Evolutionary conservation across 2,888 invertebrate species (phyloP).

Genomic region (Drosophila seclusa): DNA sequence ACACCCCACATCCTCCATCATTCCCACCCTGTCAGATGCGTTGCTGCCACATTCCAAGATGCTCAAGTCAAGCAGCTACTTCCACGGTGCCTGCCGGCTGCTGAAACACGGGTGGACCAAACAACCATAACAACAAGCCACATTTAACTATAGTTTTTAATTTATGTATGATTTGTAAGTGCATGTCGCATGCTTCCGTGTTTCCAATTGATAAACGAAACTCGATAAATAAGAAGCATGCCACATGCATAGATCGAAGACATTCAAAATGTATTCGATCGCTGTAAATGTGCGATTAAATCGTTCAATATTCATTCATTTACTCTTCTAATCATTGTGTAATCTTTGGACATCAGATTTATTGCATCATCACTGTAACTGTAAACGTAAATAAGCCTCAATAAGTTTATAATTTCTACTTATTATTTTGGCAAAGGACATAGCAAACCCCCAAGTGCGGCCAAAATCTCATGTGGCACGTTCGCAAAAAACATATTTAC

Average conservation of each 20-base stretch:
- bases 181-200: conserved; percentile 18
- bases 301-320: conserved; percentile 11
- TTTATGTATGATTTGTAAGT: conserved; percentile 32
- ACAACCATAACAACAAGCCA: conserved; percentile 4
- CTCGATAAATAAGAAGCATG: conserved; percentile 9
- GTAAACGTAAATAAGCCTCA: conserved; percentile 12
- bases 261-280: conserved; percentile 40
- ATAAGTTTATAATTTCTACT: conserved; percentile 7
- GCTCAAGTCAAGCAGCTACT: conserved; percentile 30
- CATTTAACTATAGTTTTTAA: conserved; percentile 19
- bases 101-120: background rate
- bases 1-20: background rate
- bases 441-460: conserved; percentile 53
- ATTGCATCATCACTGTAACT: conserved; percentile 18
- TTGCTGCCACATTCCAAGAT: conserved; percentile 27
- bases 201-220: conserved; percentile 44
- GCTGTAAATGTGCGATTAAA: conserved; percentile 14
- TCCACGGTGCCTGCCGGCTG: conserved; percentile 5
- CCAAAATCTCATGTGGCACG: conserved; percentile 67
- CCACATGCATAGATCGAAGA: conserved; percentile 13
- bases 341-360: conserved; percentile 35
- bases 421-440: conserved; percentile 54
- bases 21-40: background rate
- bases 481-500: conserved; percentile 69
- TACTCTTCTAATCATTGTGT: conserved; percentile 33